Evolutionary conservation across 2,888 invertebrate genomes (phyloP), one percentile per base, ranked within the genome.

Genomic region (Melipona bicolor): DNA sequence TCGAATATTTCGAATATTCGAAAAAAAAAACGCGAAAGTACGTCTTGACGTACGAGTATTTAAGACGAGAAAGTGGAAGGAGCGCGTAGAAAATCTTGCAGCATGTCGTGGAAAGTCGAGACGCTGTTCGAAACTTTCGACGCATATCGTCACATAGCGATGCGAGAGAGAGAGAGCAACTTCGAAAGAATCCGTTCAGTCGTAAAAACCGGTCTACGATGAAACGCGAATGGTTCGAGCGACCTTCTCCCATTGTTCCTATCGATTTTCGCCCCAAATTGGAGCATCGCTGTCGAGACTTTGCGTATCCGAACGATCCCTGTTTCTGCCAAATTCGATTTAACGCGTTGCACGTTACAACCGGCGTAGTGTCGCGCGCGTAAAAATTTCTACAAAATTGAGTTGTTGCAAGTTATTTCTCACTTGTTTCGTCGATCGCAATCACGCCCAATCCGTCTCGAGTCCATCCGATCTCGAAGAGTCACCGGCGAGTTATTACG

Each of bases 191-290:
- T 15, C 15, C n/a, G 15, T 43, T 56, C 56, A 13, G 13, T 3
- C n/a, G 13, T n/a, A 56, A 13, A 27, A 50, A 56, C 24, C 50
- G 24, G 21, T 64, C 15, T 32, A 27, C 43, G 17, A n/a, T 36
- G 17, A 32, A 59, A 52, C 61, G 75, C 61, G 59, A 78, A 71
- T 62, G 56, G 49, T 71, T 86, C 68, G 56, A 72, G 56, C 76
- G 80, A 83, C 78, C 79, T 83, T 83, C 70, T 74, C 19, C 77
- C 65, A 76, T 83, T 73, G 62, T 76, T 71, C 70, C 76, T 84
- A 90, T 90, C 83, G 89, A 90, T 90, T 90, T 87, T 88, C 82
- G 72, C 87, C 77, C 70, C 83, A 85, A 43, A 89, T 88, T 80
- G 74, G 64, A 79, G 76, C 74, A 73, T 73, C 79, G 68, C 77